Conservation (phyloP, 2,888 invertebrate genomes). For the Prenolepis imparis region DNA sequence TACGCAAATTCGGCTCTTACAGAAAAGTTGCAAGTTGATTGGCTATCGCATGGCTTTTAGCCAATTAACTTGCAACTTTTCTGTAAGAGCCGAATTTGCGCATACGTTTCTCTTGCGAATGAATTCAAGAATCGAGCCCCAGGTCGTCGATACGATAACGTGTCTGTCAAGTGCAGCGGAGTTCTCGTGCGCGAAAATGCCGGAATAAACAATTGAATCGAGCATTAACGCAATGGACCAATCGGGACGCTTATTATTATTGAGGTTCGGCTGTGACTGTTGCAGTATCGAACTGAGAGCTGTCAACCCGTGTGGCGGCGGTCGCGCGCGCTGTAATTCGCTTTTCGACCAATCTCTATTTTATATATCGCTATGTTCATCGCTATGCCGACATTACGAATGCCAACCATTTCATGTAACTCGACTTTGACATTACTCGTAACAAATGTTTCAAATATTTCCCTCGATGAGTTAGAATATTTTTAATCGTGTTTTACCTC, state of each 20-base stretch:
- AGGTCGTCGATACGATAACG: background rate
- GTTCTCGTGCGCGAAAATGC: constrained; percentile 34
- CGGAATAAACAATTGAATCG: constrained; percentile 46
- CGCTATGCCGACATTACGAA: constrained; percentile 37
- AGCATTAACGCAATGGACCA: constrained; percentile 35
- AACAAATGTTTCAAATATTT: constrained; percentile 46
- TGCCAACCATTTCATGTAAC: constrained; percentile 38
- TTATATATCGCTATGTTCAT: background rate
- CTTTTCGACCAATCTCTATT: constrained; percentile 51
- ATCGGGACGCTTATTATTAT: constrained; percentile 51
- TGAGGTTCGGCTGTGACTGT: constrained; percentile 46
- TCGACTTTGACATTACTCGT: constrained; percentile 41
- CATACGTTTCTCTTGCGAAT: too few species aligned
- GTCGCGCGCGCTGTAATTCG: constrained; percentile 39
- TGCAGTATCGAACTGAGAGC: constrained; percentile 46
- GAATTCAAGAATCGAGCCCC: too few species aligned
- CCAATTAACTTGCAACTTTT: too few species aligned
- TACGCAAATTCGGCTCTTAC: too few species aligned
- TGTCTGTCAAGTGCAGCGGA: constrained; percentile 38
- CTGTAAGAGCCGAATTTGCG: too few species aligned
- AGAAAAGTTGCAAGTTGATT: too few species aligned
- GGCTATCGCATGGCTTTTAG: too few species aligned
- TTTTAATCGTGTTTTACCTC: constrained; percentile 40
- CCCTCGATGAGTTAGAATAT: constrained; percentile 25
- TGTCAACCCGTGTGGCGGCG: constrained; percentile 39